These are phyloP conservation scores for Probaryconus sp. DNA, from an alignment of 1,140 invertebrate species.

Conservation along the genomic window DNA sequence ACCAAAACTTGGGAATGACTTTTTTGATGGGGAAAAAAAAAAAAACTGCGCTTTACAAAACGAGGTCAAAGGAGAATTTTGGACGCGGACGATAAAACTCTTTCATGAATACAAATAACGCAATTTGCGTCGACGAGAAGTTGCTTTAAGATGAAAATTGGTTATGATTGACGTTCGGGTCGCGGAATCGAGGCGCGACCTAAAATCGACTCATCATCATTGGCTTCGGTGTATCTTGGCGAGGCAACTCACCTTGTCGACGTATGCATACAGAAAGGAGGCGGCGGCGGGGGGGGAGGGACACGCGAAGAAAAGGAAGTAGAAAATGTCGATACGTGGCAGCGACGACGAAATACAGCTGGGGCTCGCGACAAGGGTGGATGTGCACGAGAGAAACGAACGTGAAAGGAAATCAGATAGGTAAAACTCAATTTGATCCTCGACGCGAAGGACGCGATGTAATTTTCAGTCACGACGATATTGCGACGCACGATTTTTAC, in stretches of 20 bases:
- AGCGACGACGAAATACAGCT: conserved; percentile 25
- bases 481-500: conserved; percentile 43
- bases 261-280: conserved; percentile 7
- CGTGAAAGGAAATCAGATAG: conserved; percentile 61
- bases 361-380: conserved; percentile 27
- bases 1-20: too few species aligned
- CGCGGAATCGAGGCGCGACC: conserved; percentile 41
- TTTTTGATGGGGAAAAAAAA: too few species aligned
- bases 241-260: not conserved
- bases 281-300: conserved; percentile 14
- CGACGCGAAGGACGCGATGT: conserved; percentile 51
- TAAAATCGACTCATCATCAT: conserved; percentile 52
- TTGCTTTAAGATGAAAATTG: conserved; percentile 50
- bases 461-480: conserved; percentile 56
- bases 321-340: conserved; percentile 54
- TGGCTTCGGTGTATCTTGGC: not conserved
- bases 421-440: conserved; percentile 60
- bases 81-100: conserved; percentile 37
- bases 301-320: conserved; percentile 17
- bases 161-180: conserved; percentile 51
- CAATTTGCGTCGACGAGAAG: too few species aligned
- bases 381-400: conserved; percentile 49
- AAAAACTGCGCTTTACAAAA: too few species aligned
- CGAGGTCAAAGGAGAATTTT: conserved; percentile 46
- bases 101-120: too few species aligned